Evolutionary conservation across 2,888 invertebrate genomes (phyloP), one percentile per base, ranked within the genome.

Genomic region (Amiota mariae): DNA sequence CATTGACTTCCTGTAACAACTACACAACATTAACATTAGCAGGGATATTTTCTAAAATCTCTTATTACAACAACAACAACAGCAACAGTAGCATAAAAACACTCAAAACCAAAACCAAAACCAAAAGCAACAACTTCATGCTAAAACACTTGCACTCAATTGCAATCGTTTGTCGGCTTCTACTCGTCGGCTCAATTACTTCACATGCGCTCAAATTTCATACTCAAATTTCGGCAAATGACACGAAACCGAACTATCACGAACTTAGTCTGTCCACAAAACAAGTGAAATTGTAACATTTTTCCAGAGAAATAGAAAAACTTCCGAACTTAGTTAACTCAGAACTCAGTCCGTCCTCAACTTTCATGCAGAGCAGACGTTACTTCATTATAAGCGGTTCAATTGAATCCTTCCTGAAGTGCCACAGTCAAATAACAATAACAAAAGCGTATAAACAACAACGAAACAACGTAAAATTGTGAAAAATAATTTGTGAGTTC

Each of bases 341-440:
- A n/a, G n/a, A n/a, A n/a, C 18, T 82, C 76, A 87, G 87, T 87
- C 88, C 88, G 88, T 88, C 88, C 87, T 86, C 85, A 87, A 86
- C 86, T 82, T 84, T 85, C 83, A 81, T 79, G 75, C 78, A 78
- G 76, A 81, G 80, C 79, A 86, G 88, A 84, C 87, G 87, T 80
- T 63, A 73, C 36, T 36, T 36, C 36, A 36, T 9, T 57, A 72
- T 72, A 67, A 64, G 12, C 36, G 72, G 72, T 51, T 24, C 24
- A 24, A 24, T 24, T 24, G 24, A 24, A 24, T 1, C 24, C 24
- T 24, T 1, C 24, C 24, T 24, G 24, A 24, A 24, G 24, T 24
- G 24, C 24, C 24, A 24, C 3, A 24, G 2, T 24, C 24, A 24
- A 24, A 24, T 2, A 24, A 4, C 47, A 64, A 48, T n/a, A n/a